Percentiles rank a stretch among this genome's conserved stretches.
These are phyloP conservation scores for Anser brachyrhynchus DNA, from an alignment of 2,113 vertebrate species.

Conservation along the genomic window DNA sequence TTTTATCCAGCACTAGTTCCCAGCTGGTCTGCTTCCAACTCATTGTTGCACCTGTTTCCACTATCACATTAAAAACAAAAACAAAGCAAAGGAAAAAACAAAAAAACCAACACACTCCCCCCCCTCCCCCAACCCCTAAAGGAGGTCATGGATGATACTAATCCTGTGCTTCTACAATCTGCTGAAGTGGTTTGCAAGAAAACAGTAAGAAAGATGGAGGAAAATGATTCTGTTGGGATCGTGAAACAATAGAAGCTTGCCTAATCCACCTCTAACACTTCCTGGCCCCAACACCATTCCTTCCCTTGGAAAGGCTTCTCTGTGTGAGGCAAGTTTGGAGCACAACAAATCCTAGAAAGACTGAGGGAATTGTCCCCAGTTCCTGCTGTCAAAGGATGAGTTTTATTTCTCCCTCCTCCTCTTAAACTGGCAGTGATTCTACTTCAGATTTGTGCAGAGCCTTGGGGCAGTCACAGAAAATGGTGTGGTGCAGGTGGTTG, in stretches of 20 bases:
- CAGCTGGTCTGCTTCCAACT: background rate
- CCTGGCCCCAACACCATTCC: background rate
- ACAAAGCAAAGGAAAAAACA: background rate
- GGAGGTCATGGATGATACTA: background rate
- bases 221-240: background rate
- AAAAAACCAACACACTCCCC: background rate
- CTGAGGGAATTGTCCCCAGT: background rate
- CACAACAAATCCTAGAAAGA: background rate
- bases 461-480: background rate
- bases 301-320: background rate
- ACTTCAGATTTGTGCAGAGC: background rate
- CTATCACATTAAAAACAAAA: background rate
- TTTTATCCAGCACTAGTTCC: background rate
- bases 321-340: background rate
- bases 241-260: background rate
- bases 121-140: background rate
- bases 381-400: background rate
- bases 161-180: background rate
- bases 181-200: background rate
- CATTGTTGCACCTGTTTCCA: background rate
- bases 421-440: background rate
- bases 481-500: background rate
- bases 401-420: background rate
- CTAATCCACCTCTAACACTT: background rate
- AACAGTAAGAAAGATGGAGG: background rate